These are phyloP conservation scores for Heliornis fulica DNA, from an alignment of 2,113 vertebrate genomes.

Conservation along the genomic window DNA sequence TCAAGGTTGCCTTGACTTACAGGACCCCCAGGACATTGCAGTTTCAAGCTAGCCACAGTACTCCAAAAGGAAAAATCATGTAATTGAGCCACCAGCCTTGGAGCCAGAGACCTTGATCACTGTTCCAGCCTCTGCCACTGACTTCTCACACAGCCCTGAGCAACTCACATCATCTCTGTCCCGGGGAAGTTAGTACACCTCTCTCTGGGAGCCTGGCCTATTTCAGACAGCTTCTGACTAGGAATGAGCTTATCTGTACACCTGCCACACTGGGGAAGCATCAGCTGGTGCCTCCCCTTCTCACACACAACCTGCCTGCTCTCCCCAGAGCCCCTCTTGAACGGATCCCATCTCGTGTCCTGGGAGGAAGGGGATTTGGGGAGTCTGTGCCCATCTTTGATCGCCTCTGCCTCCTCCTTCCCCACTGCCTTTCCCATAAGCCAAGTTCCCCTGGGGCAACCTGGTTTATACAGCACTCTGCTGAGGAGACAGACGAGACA, in stretches of 20 bases:
- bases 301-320: neutral
- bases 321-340: neutral
- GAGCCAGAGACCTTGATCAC: neutral
- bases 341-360: accelerated
- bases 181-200: neutral
- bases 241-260: neutral
- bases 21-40: neutral
- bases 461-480: neutral
- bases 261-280: neutral
- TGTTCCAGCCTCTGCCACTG: neutral
- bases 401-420: neutral
- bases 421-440: neutral
- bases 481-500: conserved; percentile 20
- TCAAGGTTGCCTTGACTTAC: conserved; percentile 31
- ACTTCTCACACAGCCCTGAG: neutral
- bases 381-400: neutral
- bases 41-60: neutral
- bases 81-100: neutral
- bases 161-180: neutral
- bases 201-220: neutral
- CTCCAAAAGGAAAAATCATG: neutral
- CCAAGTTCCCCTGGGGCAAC: conserved; percentile 16
- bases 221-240: neutral
- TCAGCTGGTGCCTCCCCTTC: neutral
- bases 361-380: neutral